Evolutionary conservation across 2,888 invertebrate species (phyloP), one percentile per base, ranked within the genome.

Genomic region (Erebia aethiops): DNA sequence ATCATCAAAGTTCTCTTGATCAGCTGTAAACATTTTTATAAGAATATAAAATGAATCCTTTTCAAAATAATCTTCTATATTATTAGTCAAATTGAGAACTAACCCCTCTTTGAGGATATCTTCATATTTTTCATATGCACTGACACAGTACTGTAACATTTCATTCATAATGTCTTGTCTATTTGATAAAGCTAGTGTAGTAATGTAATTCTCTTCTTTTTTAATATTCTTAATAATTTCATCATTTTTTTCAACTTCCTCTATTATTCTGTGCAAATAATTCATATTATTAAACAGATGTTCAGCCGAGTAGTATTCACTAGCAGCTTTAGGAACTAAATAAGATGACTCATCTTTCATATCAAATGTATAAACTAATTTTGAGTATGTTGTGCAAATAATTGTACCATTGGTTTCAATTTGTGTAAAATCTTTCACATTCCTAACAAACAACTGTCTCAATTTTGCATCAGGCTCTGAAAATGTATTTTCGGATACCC

Each of bases 321-420:
- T 79, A 1, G 56, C 67, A 2, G 75, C 65, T 21, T 76, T 71
- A 10, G 74, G 56, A 71, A 80, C 80, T 13, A 85, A 35, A 77
- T 83, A 89, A 7, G 80, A 79, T 9, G 71, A 65, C 0, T 82
- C 77, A 75, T 87, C 77, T 67, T 87, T 82, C 43, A 86, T 60
- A 1, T 78, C 69, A 71, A 91, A 84, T 73, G 77, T 79, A 73
- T 92, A 91, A 54, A 91, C 77, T 16, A 87, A 73, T 70, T 90
- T 84, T 10, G 78, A 78, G 69, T 80, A 92, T 71, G 92, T 89
- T 2, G 88, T 87, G 74, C 91, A 91, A 21, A 92, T 77, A 8
- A 92, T 76, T 77, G 81, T 78, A 21, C 62, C 26, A 21, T 7
- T 11, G 67, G 88, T 82, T 13, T 79, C 83, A 60, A 80, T 76